Conservation (phyloP, 1,140 invertebrate genomes). For the Artemia franciscana region DNA sequence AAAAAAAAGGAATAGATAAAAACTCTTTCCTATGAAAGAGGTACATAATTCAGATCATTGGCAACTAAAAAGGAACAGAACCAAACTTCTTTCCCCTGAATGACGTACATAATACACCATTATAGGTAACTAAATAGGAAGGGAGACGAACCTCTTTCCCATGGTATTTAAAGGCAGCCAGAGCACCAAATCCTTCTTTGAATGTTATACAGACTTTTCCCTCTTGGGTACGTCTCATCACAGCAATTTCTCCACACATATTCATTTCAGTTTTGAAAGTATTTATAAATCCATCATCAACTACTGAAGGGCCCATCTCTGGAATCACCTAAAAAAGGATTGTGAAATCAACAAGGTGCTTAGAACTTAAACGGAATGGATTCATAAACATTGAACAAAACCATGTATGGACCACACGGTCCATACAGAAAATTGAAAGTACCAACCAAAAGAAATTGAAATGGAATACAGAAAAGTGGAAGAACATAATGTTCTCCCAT, state of each 20-base stretch:
- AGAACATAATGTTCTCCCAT: too few species aligned
- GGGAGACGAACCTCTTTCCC: background rate
- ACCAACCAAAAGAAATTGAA: too few species aligned
- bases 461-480: too few species aligned
- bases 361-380: too few species aligned
- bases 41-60: background rate
- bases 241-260: background rate
- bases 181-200: background rate
- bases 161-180: background rate
- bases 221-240: background rate
- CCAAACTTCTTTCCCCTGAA: background rate
- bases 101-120: background rate
- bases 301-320: background rate
- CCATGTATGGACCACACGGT: too few species aligned
- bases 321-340: background rate
- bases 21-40: background rate
- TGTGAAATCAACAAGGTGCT: too few species aligned
- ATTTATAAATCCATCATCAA: background rate
- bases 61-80: background rate
- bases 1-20: background rate
- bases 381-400: too few species aligned
- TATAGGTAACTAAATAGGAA: background rate
- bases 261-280: background rate
- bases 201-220: background rate
- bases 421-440: too few species aligned